Evolutionary conservation across 1,140 invertebrate genomes (phyloP), one percentile per base, ranked within the genome.

Genomic region (Brachionus angularis): DNA sequence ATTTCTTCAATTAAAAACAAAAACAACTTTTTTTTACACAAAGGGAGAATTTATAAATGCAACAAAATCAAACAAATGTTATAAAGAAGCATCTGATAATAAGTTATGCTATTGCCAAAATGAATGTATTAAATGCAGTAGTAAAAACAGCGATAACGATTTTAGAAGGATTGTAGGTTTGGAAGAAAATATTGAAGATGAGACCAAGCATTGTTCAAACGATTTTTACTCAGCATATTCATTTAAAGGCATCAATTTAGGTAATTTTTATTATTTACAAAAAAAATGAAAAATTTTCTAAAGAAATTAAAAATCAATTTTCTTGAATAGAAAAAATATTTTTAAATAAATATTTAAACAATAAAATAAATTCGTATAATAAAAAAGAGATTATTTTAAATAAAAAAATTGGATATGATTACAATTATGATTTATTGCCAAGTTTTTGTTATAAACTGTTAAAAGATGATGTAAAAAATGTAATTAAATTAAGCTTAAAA

Each of bases 121-220:
- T 23, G 18, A 58, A 39, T 58, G 53, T 18, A 58, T 12, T 23
- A 8, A 29, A 14, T 58, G 53, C 8, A 58, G 33, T 39, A 58
- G 53, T 39, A 39, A 39, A 39, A 39, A 33, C 14, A 34, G 53
- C 1, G 5, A 33, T 12, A 23, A 42, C 21, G 36, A 58, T 39
- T 12, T 58, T 39, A 39, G 36, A 39, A 31, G 53, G 23, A 34
- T 34, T 23, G 53, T 58, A 39, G 53, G 36, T 39, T 21, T 58
- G 7, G 53, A 58, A 21, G 53, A 58, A 23, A n/a, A n/a, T n/a
- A n/a, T n/a, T n/a, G 53, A 58, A 39, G 12, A 14, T 7, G 33
- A 58, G 27, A 58, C 33, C 25, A 58, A 58, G 25, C 53, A 58
- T 58, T 58, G 53, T 36, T 23, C 34, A 42, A 23, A 58, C 5